These are phyloP conservation scores for Gorsachius magnificus DNA, from an alignment of 2,797 vertebrate genomes.

Conservation along the genomic window DNA sequence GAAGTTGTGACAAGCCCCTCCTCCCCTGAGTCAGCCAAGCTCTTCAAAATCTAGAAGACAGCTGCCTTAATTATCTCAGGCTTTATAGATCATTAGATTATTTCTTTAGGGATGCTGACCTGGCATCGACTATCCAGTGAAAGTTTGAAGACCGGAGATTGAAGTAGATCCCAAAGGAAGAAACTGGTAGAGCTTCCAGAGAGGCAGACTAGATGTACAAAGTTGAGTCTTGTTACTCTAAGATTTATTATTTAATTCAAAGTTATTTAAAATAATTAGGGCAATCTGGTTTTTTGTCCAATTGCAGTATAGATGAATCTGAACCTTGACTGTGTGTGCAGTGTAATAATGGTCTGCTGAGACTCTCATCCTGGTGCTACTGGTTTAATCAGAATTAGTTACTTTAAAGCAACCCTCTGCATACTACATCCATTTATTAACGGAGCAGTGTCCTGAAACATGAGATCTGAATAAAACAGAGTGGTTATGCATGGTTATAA, in stretches of 20 bases:
- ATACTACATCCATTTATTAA: background rate
- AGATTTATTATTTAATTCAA: background rate
- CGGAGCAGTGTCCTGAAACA: background rate
- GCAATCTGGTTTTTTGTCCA: background rate
- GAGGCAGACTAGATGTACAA: background rate
- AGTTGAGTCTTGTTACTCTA: background rate
- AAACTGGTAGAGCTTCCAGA: background rate
- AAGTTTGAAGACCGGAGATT: background rate
- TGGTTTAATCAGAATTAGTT: background rate
- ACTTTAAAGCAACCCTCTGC: background rate
- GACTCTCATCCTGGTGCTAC: background rate
- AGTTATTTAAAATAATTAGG: background rate
- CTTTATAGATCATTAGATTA: background rate
- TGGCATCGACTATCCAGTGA: background rate
- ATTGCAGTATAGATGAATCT: background rate
- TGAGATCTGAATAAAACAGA: background rate
- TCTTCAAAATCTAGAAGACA: background rate
- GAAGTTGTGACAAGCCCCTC: background rate
- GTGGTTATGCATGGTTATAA: background rate
- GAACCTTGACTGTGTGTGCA: background rate
- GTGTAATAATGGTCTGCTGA: background rate
- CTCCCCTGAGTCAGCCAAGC: background rate
- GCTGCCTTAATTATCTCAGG: background rate
- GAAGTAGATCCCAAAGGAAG: background rate
- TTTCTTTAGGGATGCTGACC: background rate